Evolutionary conservation across 2,113 vertebrate species (phyloP), one percentile per base, ranked within the genome.

Genomic region (Chinchilla lanigera): DNA sequence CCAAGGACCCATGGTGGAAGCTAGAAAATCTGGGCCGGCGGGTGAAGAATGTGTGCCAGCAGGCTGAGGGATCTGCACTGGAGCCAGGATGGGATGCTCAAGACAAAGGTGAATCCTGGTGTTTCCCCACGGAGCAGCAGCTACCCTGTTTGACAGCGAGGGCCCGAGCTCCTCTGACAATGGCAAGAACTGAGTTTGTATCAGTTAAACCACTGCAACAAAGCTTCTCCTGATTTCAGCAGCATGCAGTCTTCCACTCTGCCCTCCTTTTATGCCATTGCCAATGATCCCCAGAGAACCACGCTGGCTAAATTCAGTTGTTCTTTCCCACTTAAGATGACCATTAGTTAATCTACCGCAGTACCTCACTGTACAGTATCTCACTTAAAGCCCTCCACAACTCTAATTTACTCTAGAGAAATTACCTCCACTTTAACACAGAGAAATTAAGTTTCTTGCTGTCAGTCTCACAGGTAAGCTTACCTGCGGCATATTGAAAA

Each of bases 391-490:
- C 1, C 5, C 19, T 89, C 20, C 84, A 47, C 7, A 60, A 50
- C 33, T 71, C 63, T 81, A 4, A 69, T 83, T 94, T 90, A 84
- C 38, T 83, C 19, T 84, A 7, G 24, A 97, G 35, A 95, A 75
- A 78, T 33, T 92, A 69, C 24, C 12, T 92, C 38, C n/a, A 69
- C 71, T 58, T 96, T 47, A 89, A 86, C 16, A 30, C 63, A 95
- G 44, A 96, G 38, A 91, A 87, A 47, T 87, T 63, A 69, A 38
- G 5, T 87, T 80, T 24, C 28, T n/a, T 17, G 19, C 2, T 77
- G 3, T n/a, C 38, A 65, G 2, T 71, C 35, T 96, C 58, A 90
- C 7, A 58, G 19, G 14, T 41, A 67, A 86, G 26, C 35, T 61
- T 38, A 67, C 17, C 41, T 58, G 16, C n/a, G 20, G 67, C 60